Conservation (phyloP, 2,113 vertebrate species). For the Stictonetta naevosa region DNA sequence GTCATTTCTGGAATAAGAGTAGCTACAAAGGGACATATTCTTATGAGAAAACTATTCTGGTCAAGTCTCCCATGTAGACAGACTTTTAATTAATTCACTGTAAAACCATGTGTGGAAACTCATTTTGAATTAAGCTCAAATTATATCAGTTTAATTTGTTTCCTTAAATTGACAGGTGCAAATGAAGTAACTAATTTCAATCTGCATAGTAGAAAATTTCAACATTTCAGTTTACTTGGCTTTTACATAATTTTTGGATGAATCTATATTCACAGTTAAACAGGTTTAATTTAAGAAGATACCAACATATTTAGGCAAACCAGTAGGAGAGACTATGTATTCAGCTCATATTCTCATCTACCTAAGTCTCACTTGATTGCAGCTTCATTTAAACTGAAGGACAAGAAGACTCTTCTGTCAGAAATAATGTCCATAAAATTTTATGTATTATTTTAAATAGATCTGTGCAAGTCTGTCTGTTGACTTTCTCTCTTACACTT, state of each 20-base stretch:
- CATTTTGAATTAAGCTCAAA: constrained; percentile 34
- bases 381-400: not conserved
- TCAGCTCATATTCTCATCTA: not conserved
- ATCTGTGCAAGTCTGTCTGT: not conserved
- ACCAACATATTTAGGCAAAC: constrained; percentile 16
- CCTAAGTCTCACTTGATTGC: not conserved
- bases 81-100: constrained; percentile 67
- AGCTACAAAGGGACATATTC: not conserved
- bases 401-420: not conserved
- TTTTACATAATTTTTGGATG: not conserved
- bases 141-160: constrained; percentile 46
- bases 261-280: not conserved
- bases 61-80: constrained; percentile 48
- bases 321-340: not conserved
- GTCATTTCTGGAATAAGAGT: not conserved
- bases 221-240: constrained; percentile 11
- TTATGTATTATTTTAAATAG: not conserved
- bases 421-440: not conserved
- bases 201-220: constrained; percentile 12
- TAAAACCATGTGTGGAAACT: constrained; percentile 62
- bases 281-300: constrained; percentile 26
- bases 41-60: constrained; percentile 29
- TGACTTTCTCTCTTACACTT: not conserved
- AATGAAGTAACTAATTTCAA: constrained; percentile 40
- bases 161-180: constrained; percentile 57